These are phyloP conservation scores for Colletes gigas DNA, from an alignment of 1,140 invertebrate genomes.

Conservation along the genomic window DNA sequence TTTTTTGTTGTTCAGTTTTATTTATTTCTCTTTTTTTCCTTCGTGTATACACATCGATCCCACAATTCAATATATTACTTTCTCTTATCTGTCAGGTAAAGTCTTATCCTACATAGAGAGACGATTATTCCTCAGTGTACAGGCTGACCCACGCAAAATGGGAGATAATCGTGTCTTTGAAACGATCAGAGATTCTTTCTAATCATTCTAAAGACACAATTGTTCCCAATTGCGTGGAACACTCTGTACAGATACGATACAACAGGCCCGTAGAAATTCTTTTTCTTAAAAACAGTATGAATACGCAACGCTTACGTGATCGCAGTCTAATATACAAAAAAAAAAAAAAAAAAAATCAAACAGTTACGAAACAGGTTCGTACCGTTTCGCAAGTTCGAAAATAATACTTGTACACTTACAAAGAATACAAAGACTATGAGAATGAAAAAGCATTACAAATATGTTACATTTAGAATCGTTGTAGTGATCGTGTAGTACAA, in stretches of 20 bases:
- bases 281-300: constrained; percentile 31
- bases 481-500: background rate
- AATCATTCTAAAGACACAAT: no score
- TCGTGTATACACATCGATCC: constrained; percentile 9
- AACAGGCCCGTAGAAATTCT: constrained; percentile 38
- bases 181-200: no score
- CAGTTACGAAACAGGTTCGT: no score
- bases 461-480: constrained; percentile 11
- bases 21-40: constrained; percentile 30
- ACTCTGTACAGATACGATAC: constrained; percentile 18
- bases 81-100: constrained; percentile 22
- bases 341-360: background rate
- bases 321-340: constrained; percentile 30
- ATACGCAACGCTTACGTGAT: constrained; percentile 14
- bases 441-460: constrained; percentile 32
- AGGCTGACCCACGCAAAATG: no score
- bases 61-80: constrained; percentile 47
- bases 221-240: no score
- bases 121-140: constrained; percentile 28
- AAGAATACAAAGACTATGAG: constrained; percentile 26
- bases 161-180: no score
- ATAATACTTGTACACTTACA: background rate
- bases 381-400: background rate
- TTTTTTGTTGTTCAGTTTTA: constrained; percentile 14
- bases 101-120: constrained; percentile 28